Percentiles rank a stretch among this genome's conserved stretches.
Conservation (phyloP, 2,797 vertebrate species). For the Fundulus diaphanus region DNA sequence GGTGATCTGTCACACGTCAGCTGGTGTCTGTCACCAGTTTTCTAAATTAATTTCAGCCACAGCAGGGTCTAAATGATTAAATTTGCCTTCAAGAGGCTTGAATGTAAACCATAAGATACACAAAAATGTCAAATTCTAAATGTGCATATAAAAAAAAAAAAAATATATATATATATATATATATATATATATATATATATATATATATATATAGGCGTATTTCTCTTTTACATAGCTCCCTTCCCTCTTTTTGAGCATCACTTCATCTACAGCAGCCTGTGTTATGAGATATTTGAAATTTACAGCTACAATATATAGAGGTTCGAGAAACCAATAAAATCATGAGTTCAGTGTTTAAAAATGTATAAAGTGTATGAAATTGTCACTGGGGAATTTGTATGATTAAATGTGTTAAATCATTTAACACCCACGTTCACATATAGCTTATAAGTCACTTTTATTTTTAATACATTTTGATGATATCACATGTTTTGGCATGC, state of each 20-base stretch:
- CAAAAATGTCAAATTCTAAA: constrained; percentile 2
- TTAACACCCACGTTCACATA: neutral
- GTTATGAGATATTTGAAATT: neutral
- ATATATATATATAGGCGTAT: neutral
- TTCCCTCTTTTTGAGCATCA: neutral
- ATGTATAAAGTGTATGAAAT: neutral
- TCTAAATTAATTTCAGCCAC: constrained; percentile 9
- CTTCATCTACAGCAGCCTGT: neutral
- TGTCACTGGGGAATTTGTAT: neutral
- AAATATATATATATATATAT: no score
- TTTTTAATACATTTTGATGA: neutral
- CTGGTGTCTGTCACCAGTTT: constrained; percentile 1
- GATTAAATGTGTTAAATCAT: constrained; percentile 7
- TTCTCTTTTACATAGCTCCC: neutral
- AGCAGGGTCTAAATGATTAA: constrained; percentile 20
- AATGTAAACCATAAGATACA: neutral
- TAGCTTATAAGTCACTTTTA: neutral
- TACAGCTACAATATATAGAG: neutral
- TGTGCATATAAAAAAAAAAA: no score
- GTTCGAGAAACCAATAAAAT: neutral
- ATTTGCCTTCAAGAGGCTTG: neutral
- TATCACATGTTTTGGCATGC: neutral
- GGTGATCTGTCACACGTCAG: constrained; percentile 17
- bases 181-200: no score
- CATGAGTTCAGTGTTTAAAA: neutral